Evolutionary conservation across 2,888 invertebrate genomes (phyloP).

Genomic region (Orchesellides sinensis): DNA sequence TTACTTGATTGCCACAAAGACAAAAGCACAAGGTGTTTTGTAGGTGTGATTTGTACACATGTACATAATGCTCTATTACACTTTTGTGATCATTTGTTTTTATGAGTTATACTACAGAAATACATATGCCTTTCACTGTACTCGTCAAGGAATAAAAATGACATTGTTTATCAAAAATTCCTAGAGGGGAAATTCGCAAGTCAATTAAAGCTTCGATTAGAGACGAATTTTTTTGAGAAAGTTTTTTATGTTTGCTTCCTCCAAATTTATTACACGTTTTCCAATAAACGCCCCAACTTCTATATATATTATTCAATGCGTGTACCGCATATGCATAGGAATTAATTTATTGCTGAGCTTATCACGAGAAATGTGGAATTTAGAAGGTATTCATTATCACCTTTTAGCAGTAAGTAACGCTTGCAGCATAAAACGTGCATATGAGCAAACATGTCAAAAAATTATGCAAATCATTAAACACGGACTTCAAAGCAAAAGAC

Average conservation of each 20-base stretch:
- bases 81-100: background rate
- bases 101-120: background rate
- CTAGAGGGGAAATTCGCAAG: constrained; percentile 12
- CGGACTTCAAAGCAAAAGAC: too few relatives aligned
- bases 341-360: background rate
- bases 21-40: constrained; percentile 12
- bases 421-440: too few relatives aligned
- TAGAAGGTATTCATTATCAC: background rate
- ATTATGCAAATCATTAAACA: too few relatives aligned
- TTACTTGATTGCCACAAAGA: constrained; percentile 17
- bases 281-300: constrained; percentile 11
- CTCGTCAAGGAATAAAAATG: background rate
- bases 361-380: background rate
- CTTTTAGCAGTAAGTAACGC: background rate
- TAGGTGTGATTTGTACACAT: background rate
- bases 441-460: too few relatives aligned
- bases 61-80: background rate
- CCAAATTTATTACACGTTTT: constrained; percentile 9
- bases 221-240: constrained; percentile 18
- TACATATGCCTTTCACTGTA: too few relatives aligned
- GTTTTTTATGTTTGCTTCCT: constrained; percentile 10
- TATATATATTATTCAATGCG: background rate
- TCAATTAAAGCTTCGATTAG: constrained; percentile 32
- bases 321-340: too few relatives aligned
- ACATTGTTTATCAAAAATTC: constrained; percentile 4